These are phyloP conservation scores for Myotis myotis DNA, from an alignment of 2,797 vertebrate genomes.

Conservation along the genomic window DNA sequence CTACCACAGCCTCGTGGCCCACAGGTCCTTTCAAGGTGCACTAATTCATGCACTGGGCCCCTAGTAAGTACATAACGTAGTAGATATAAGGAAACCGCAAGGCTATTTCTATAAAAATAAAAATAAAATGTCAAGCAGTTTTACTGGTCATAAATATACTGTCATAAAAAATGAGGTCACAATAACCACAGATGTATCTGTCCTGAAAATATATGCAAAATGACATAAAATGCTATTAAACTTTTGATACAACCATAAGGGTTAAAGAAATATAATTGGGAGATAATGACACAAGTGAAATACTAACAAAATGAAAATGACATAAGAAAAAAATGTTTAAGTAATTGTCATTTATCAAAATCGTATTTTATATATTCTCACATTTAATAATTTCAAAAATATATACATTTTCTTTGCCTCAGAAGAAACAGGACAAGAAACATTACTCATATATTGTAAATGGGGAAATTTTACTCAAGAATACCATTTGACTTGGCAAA, in stretches of 20 bases:
- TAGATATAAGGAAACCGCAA: neutral
- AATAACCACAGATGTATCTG: neutral
- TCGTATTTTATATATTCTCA: neutral
- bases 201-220: neutral
- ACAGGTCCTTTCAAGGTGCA: no score
- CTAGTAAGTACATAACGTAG: neutral
- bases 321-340: neutral
- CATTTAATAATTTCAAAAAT: slow-evolving; percentile 3
- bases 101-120: neutral
- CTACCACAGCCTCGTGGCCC: no score
- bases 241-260: neutral
- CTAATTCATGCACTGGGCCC: no score
- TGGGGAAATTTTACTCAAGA: neutral
- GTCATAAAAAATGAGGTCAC: neutral
- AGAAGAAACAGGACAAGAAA: neutral
- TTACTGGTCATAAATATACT: neutral
- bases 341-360: neutral
- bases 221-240: neutral
- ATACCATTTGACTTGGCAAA: neutral
- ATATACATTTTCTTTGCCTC: neutral
- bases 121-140: neutral
- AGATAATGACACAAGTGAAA: neutral
- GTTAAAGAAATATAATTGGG: neutral
- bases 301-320: neutral
- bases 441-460: neutral